Base-by-base conservation (phyloP, 2,888 invertebrate genomes). In the Augochlorella aurata region DNA sequence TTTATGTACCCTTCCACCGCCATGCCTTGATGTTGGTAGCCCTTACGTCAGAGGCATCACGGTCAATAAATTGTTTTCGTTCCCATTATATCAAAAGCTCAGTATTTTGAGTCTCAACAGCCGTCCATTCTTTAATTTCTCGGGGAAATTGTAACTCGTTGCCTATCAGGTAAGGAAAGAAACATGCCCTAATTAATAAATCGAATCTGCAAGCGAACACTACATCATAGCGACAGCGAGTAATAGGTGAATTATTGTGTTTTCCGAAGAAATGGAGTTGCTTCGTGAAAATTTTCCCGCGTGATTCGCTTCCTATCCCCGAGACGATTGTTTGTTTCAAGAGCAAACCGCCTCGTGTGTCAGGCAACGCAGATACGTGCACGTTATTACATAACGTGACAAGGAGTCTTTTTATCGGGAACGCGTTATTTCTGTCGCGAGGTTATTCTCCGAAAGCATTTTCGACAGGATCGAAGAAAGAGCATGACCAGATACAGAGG, bases 1-100 rank as follows among this genome's bases (percentile, higher is more conserved):
- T 90, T 89, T 90, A 87, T 84, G 83, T 79, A 75, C 78, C 74
- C 70, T 70, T 67, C 58, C 75, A 74, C 21, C 29, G 54, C 50
- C 54, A 61, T 70, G 54, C 50, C 61, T 52, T 70, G 45, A 78
- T 74, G 65, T 67, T 76, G 50, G 24, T 65, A 50, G 24, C 66
- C 73, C 80, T 87, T 87, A 82, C 88, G 87, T 88, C 88, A 88
- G 68, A 80, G 70, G 69, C 52, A 83, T 83, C 82, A 81, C 77
- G 73, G 80, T 70, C 81, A 76, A 21, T 79, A 63, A 69, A 87
- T 82, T 89, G 84, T 83, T 86, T 81, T 84, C 70, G 68, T 74
- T 74, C 74, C 45, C 21, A 61, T 73, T 67, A 63, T 44, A 76
- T 50, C 61, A 52, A 71, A 77, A 77, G 47, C 24, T 47, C 16